A percentile compares a stretch with the other conserved stretches of the same genome.
These are phyloP conservation scores for Hydropsyche tenuis DNA, from an alignment of 1,140 invertebrate genomes.

Conservation along the genomic window DNA sequence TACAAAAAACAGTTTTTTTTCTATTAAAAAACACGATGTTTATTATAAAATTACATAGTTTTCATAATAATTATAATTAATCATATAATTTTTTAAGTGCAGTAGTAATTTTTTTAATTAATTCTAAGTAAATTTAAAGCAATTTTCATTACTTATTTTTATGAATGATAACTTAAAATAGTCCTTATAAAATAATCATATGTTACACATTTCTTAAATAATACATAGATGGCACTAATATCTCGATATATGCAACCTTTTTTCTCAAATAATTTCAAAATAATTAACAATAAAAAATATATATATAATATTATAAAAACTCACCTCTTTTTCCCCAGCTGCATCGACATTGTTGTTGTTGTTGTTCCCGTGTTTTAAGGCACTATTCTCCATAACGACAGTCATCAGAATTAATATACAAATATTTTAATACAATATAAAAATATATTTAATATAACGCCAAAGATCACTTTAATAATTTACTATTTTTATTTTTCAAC, in stretches of 20 bases:
- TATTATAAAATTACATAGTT: too few relatives aligned
- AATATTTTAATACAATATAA: slow-evolving; percentile 24
- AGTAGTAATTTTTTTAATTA: too few relatives aligned
- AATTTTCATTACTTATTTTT: too few relatives aligned
- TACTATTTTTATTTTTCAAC: neutral
- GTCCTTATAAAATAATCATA: too few relatives aligned
- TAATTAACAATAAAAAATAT: slow-evolving; percentile 2
- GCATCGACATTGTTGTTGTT: slow-evolving; percentile 62
- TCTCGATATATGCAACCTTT: neutral
- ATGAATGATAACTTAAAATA: too few relatives aligned
- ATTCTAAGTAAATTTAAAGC: too few relatives aligned
- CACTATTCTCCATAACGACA: slow-evolving; percentile 64
- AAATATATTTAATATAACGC: slow-evolving; percentile 5
- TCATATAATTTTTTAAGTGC: too few relatives aligned
- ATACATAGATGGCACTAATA: neutral
- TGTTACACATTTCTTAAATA: too few relatives aligned
- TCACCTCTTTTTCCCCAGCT: slow-evolving; percentile 60
- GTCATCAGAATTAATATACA: slow-evolving; percentile 52
- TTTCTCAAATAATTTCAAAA: neutral
- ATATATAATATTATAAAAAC: slow-evolving; percentile 46
- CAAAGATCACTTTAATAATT: neutral
- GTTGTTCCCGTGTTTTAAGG: slow-evolving; percentile 66
- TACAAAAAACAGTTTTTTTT: too few relatives aligned
- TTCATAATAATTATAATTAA: too few relatives aligned
- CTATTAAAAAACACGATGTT: too few relatives aligned